Evolutionary conservation across 1,140 invertebrate species (phyloP).

Genomic region (Dinothrombium tinctorium): DNA sequence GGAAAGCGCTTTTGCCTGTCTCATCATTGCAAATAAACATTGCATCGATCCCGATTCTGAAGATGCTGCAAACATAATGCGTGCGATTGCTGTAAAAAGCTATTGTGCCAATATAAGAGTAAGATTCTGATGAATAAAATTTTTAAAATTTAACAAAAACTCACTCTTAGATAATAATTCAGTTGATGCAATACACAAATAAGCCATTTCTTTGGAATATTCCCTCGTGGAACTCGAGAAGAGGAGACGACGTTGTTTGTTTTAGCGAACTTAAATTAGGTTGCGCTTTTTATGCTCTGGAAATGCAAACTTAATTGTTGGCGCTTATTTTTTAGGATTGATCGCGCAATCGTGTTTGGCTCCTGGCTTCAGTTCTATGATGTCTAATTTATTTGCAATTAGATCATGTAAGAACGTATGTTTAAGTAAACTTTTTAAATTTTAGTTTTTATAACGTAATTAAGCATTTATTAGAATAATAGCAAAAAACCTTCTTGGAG

Average conservation of each 20-base stretch:
- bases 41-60: constrained; percentile 32
- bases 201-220: constrained; percentile 34
- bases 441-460: no score
- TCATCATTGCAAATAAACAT: constrained; percentile 33
- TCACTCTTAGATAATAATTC: constrained; percentile 26
- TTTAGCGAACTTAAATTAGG: constrained; percentile 32
- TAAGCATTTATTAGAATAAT: constrained; percentile 5
- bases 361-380: constrained; percentile 33
- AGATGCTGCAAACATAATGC: constrained; percentile 27
- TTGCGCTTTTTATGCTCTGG: no score
- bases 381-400: constrained; percentile 35
- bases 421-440: no score
- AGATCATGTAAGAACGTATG: constrained; percentile 30
- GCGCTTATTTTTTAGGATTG: no score
- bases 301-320: no score
- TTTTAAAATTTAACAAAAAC: neutral
- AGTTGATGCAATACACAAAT: constrained; percentile 35
- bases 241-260: constrained; percentile 31
- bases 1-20: no score
- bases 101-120: constrained; percentile 29
- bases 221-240: constrained; percentile 32
- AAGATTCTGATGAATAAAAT: constrained; percentile 12
- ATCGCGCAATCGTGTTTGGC: constrained; percentile 34
- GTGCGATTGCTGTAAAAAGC: constrained; percentile 34
- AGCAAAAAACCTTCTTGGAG: constrained; percentile 27